Conservation (phyloP, 2,888 invertebrate genomes). For the Gymnosoma rotundatum region DNA sequence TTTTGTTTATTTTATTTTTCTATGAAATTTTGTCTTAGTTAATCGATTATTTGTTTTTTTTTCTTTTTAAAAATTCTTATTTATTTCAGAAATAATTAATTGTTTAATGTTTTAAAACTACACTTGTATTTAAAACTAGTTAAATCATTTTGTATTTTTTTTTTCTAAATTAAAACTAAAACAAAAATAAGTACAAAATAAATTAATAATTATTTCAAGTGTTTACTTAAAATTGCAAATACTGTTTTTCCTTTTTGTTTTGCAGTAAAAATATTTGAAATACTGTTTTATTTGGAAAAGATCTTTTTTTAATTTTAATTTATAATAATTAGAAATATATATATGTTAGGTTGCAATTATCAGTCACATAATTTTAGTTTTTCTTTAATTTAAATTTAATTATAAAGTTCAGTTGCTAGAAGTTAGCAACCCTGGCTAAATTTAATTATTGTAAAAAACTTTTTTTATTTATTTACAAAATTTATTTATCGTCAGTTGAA, state of each 20-base stretch:
- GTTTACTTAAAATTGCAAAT: slow-evolving; percentile 41
- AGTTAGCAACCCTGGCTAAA: slow-evolving; percentile 10
- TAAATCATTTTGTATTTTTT: slow-evolving; percentile 33
- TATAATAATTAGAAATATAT: slow-evolving; percentile 42
- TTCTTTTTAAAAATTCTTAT: slow-evolving; percentile 56
- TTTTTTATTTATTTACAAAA: slow-evolving; percentile 52
- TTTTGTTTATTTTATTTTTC: slow-evolving; percentile 41
- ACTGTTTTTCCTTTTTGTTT: slow-evolving; percentile 9
- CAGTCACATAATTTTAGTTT: slow-evolving; percentile 59
- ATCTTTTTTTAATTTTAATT: slow-evolving; percentile 22
- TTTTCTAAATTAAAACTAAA: slow-evolving; percentile 43
- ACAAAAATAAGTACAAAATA: slow-evolving; percentile 63
- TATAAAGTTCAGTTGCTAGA: slow-evolving; percentile 39
- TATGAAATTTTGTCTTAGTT: slow-evolving; percentile 57
- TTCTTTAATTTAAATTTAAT: slow-evolving; percentile 34
- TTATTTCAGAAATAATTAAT: slow-evolving; percentile 64
- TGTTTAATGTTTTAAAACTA: slow-evolving; percentile 61
- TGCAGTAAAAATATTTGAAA: slow-evolving; percentile 43
- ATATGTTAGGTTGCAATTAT: slow-evolving; percentile 70
- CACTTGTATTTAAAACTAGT: slow-evolving; percentile 21
- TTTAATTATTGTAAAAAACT: slow-evolving; percentile 18
- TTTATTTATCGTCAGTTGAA: slow-evolving; percentile 22
- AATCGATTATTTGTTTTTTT: slow-evolving; percentile 7
- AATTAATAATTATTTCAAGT: slow-evolving; percentile 29
- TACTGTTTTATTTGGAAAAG: slow-evolving; percentile 29